A percentile compares a stretch with the other conserved stretches of the same genome.
phyloP scores from a whole-genome alignment of 2,888 invertebrate genomes.

The Harpagoxenus sublaevis region DNA sequence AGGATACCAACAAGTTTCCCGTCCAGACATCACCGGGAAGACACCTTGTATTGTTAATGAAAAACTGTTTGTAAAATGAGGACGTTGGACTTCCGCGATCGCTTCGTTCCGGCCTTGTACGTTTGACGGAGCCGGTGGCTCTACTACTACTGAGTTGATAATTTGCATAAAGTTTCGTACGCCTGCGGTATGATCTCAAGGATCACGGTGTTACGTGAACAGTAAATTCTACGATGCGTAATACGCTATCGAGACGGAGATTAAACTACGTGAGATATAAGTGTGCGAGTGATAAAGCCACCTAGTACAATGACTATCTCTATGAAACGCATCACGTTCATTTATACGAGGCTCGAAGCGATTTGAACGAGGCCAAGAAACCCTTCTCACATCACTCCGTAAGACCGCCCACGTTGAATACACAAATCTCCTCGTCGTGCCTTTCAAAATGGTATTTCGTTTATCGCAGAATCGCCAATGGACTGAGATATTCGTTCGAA shows the following conservation, averaged over 20 bases:
- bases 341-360: constrained; percentile 31
- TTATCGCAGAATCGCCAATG: constrained; percentile 34
- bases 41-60: constrained; percentile 33
- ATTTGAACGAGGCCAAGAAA: constrained; percentile 49
- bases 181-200: neutral
- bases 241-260: constrained; percentile 25
- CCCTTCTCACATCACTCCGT: constrained; percentile 39
- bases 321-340: constrained; percentile 36
- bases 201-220: constrained; percentile 51
- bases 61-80: constrained; percentile 50
- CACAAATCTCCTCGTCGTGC: constrained; percentile 30
- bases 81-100: constrained; percentile 34
- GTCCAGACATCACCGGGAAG: constrained; percentile 19
- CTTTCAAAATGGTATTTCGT: constrained; percentile 26
- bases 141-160: neutral
- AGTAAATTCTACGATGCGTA: constrained; percentile 35
- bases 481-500: constrained; percentile 11
- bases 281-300: constrained; percentile 44
- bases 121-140: constrained; percentile 19
- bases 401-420: constrained; percentile 53
- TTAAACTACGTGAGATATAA: constrained; percentile 40
- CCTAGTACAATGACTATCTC: constrained; percentile 43
- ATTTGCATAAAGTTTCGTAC: constrained; percentile 36
- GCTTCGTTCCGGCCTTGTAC: neutral
- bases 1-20: constrained; percentile 12